phyloP scores from a whole-genome alignment of 2,888 invertebrate species.

The Cataglyphis altisquamis region DNA sequence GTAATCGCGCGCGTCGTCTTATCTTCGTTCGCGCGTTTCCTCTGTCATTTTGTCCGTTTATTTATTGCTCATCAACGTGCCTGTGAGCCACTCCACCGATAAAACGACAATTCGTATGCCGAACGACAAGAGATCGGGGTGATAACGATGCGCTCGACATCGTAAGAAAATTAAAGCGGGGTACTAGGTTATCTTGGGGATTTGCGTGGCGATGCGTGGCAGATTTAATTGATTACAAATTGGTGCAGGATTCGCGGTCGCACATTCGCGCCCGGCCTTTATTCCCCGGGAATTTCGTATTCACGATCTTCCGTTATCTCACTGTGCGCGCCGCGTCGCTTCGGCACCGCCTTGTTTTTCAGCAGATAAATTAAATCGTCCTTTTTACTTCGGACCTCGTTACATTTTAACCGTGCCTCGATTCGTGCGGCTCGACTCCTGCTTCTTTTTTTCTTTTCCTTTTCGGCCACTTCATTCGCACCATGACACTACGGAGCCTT shows the following conservation, averaged over 20 bases:
- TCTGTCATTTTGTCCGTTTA: background rate
- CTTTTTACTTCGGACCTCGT: constrained; percentile 42
- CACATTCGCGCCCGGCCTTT: constrained; percentile 16
- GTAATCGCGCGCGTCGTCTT: constrained; percentile 13
- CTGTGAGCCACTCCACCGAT: background rate
- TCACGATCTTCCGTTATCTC: constrained; percentile 45
- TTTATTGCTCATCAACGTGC: constrained; percentile 35
- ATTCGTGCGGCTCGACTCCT: constrained; percentile 15
- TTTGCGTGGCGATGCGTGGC: constrained; percentile 17
- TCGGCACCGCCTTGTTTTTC: constrained; percentile 41
- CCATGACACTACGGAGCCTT: constrained; percentile 36
- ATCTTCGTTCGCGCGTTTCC: constrained; percentile 6
- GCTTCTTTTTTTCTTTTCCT: background rate
- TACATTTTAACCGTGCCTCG: constrained; percentile 49
- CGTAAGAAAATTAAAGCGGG: constrained; percentile 29
- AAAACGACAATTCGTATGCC: constrained; percentile 32
- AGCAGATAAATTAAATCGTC: constrained; percentile 54
- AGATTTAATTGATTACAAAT: constrained; percentile 56
- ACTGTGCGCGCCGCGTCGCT: constrained; percentile 27
- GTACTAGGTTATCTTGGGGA: constrained; percentile 31
- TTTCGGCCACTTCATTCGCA: constrained; percentile 35
- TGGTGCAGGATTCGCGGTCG: constrained; percentile 1
- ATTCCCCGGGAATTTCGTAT: constrained; percentile 28
- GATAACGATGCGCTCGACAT: background rate
- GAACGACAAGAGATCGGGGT: constrained; percentile 3